Evolutionary conservation across 2,797 vertebrate genomes (phyloP).

Genomic region (Clarias platycephalus): DNA sequence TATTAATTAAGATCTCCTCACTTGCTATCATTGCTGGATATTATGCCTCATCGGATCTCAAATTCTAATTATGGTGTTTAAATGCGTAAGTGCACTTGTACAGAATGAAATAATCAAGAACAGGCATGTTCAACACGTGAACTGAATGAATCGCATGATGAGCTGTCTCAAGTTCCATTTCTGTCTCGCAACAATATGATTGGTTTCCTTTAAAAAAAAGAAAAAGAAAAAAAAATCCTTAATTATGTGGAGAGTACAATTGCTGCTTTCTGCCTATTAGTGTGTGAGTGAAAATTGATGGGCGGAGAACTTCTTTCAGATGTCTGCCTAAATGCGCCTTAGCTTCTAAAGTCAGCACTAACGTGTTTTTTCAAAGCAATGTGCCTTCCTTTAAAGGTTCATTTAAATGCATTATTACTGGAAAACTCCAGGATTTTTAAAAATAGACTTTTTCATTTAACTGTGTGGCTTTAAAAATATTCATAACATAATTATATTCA

Average conservation of each 20-base stretch:
- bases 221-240: background rate
- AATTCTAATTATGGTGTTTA: background rate
- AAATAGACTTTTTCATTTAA: background rate
- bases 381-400: background rate
- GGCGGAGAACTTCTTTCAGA: background rate
- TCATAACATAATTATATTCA: background rate
- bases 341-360: background rate
- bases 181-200: background rate
- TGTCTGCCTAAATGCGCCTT: background rate
- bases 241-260: background rate
- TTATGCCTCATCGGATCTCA: background rate
- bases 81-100: background rate
- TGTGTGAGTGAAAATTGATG: background rate
- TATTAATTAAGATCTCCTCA: background rate
- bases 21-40: background rate
- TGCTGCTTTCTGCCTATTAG: background rate
- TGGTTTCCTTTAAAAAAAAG: background rate
- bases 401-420: background rate
- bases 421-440: background rate
- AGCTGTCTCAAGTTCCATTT: background rate
- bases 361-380: background rate
- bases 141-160: background rate
- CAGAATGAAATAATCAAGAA: constrained; percentile 4
- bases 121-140: constrained; percentile 14
- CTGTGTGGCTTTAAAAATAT: constrained; percentile 23